phyloP scores from a whole-genome alignment of 2,888 invertebrate genomes.

The Dyspetes luteomarginatus region DNA sequence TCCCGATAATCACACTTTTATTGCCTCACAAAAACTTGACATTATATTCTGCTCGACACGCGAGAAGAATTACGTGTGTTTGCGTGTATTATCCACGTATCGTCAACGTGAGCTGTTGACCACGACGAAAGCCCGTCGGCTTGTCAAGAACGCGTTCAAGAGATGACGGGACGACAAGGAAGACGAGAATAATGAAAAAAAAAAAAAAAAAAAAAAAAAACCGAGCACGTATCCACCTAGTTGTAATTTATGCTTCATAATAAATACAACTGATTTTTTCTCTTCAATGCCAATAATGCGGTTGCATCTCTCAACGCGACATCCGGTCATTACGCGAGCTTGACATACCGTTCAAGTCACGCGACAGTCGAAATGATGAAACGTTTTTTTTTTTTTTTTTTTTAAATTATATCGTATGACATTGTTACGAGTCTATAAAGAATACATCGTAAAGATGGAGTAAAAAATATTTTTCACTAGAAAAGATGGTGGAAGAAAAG shows the following conservation, averaged over 20 bases:
- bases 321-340: constrained; percentile 61
- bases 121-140: constrained; percentile 2
- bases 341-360: constrained; percentile 54
- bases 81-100: constrained; percentile 33
- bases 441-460: constrained; percentile 3
- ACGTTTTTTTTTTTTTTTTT: not conserved
- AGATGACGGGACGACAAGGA: constrained; percentile 6
- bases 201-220: not conserved
- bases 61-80: constrained; percentile 21
- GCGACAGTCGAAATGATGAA: constrained; percentile 48
- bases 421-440: constrained; percentile 17
- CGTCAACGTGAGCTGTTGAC: constrained; percentile 18
- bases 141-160: constrained; percentile 1
- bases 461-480: not conserved
- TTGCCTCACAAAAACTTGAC: constrained; percentile 64
- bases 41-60: constrained; percentile 62
- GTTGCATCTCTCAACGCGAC: constrained; percentile 57
- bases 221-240: constrained; percentile 17
- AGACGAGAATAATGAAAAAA: not conserved
- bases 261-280: constrained; percentile 23
- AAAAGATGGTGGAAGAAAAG: too few species aligned
- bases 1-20: constrained; percentile 80
- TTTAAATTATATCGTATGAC: constrained; percentile 13
- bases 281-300: constrained; percentile 49
- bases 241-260: not conserved